Evolutionary conservation across 2,113 vertebrate genomes (phyloP).

Genomic region (Rutilus rutilus): DNA sequence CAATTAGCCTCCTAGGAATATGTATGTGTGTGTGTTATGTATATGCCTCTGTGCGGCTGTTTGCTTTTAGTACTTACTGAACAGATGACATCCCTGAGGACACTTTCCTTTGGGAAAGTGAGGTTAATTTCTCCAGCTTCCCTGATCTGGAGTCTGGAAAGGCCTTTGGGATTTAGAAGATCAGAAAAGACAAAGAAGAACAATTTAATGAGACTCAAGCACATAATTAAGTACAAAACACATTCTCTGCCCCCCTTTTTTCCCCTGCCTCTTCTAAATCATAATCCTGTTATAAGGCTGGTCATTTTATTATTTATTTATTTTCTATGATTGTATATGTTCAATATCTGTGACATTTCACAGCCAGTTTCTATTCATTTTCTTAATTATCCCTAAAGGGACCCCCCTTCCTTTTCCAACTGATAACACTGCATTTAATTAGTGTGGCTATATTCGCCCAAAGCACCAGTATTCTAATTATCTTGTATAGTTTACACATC

Average conservation of each 20-base stretch:
- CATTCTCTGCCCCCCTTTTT: constrained; percentile 25
- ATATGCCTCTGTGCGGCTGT: constrained; percentile 42
- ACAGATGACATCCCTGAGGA: constrained; percentile 73
- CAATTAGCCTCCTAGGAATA: neutral
- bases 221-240: constrained; percentile 61
- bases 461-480: constrained; percentile 58
- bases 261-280: neutral
- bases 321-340: neutral
- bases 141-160: constrained; percentile 62
- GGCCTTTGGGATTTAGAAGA: constrained; percentile 59
- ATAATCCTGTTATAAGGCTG: constrained; percentile 11
- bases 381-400: constrained; percentile 47
- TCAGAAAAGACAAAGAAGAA: constrained; percentile 46
- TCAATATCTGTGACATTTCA: constrained; percentile 10
- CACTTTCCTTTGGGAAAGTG: constrained; percentile 64
- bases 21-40: constrained; percentile 8
- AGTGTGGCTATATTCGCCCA: constrained; percentile 53
- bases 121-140: constrained; percentile 67
- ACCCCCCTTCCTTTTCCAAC: constrained; percentile 28
- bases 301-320: constrained; percentile 1
- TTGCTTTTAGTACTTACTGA: constrained; percentile 56
- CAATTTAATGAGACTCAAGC: constrained; percentile 52
- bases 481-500: constrained; percentile 53
- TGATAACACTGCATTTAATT: constrained; percentile 56
- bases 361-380: constrained; percentile 26